Evolutionary conservation across 2,113 vertebrate genomes (phyloP), one percentile per base, ranked within the genome.

Genomic region (Nibea albiflora): DNA sequence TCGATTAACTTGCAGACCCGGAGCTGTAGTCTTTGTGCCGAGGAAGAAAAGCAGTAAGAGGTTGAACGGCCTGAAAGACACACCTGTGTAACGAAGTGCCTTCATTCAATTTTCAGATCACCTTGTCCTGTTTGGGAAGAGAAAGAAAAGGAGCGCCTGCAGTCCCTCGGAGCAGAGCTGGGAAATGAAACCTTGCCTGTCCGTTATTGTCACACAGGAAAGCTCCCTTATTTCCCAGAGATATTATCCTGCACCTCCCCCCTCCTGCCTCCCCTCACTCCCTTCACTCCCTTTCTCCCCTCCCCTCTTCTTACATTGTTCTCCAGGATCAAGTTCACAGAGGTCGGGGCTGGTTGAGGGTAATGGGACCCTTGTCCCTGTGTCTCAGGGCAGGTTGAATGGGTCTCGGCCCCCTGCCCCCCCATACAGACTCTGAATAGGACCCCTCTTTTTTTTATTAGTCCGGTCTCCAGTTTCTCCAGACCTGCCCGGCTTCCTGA

Each of bases 391-490:
- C 88, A 85, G 90, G 89, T 92, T 93, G 94, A 94, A 91, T 88
- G 89, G 88, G 86, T 89, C 92, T 84, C 82, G 84, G 87, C 20
- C 89, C 88, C 90, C 85, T 53, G 61, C 35, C 72, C 73, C 73
- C 77, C 71, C 74, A 73, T 62, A 73, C 82, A 52, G 78, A 68
- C 85, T 90, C 88, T 85, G 92, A 92, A 94, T 93, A 85, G 71
- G 76, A 87, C 88, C 89, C 93, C 91, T 82, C 91, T 52, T 60
- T 71, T 88, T 94, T 95, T 94, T 95, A 94, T 94, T 92, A 88
- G 79, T 78, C 89, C 83, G 92, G 42, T 93, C 94, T 96, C 94
- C 88, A 80, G 93, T 97, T 96, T 95, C 95, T 93, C 84, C 88
- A 89, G 94, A 89, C 77, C 83, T 87, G 88, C 88, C 86, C 90